These are phyloP conservation scores for Rhadina sibilatrix DNA, from an alignment of 2,113 vertebrate species.

Conservation along the genomic window DNA sequence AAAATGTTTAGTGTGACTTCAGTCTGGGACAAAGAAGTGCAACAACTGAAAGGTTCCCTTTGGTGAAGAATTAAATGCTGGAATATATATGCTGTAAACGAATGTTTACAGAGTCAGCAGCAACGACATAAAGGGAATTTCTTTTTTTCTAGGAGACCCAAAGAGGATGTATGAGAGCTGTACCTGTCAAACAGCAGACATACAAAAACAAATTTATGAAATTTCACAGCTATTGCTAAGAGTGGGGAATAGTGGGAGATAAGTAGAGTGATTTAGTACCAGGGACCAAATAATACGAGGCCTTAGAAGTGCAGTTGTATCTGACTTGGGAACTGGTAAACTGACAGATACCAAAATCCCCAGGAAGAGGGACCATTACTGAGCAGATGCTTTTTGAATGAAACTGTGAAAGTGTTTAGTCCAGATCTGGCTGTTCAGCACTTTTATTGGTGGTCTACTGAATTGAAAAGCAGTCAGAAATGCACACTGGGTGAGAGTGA, in stretches of 20 bases:
- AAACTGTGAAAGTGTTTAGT: neutral
- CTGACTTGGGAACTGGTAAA: neutral
- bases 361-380: neutral
- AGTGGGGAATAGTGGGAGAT: neutral
- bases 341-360: neutral
- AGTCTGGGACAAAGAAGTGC: neutral
- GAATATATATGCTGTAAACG: neutral
- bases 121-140: neutral
- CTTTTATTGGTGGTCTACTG: neutral
- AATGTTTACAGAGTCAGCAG: neutral
- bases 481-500: neutral
- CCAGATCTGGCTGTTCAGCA: neutral
- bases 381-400: neutral
- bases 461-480: neutral
- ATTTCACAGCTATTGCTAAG: neutral
- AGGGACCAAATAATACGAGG: neutral
- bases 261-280: neutral
- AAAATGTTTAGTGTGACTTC: neutral
- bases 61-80: neutral
- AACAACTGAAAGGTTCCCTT: neutral
- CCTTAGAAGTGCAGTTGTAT: neutral
- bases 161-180: neutral
- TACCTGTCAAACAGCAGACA: neutral
- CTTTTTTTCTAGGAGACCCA: neutral
- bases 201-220: neutral